Evolutionary conservation across 1,140 invertebrate genomes (phyloP).

Genomic region (Drosophila malerkotliana): DNA sequence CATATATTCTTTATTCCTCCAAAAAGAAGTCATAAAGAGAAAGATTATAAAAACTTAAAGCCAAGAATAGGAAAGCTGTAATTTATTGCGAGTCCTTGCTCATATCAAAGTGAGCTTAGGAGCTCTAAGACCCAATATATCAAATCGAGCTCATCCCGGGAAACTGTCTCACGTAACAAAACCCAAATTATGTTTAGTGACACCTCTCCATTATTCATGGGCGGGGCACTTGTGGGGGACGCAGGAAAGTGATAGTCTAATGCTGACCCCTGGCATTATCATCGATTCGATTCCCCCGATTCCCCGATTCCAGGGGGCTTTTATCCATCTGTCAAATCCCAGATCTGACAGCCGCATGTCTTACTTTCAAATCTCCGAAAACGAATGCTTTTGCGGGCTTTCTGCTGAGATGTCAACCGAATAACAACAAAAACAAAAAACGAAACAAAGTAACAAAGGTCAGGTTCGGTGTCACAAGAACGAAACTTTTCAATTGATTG

Average conservation of each 20-base stretch:
- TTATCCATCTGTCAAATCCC: slow-evolving; percentile 50
- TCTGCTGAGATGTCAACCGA: slow-evolving; percentile 54
- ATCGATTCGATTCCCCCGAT: slow-evolving; percentile 36
- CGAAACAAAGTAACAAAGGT: slow-evolving; percentile 66
- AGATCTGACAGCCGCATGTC: slow-evolving; percentile 36
- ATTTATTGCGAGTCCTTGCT: slow-evolving; percentile 24
- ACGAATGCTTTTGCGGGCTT: slow-evolving; percentile 29
- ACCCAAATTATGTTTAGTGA: slow-evolving; percentile 32
- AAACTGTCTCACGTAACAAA: slow-evolving; percentile 4
- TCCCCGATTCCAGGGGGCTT: slow-evolving; percentile 18
- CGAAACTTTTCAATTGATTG: slow-evolving; percentile 73
- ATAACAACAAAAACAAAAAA: slow-evolving; percentile 6
- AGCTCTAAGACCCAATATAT: not conserved
- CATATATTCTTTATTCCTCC: slow-evolving; percentile 25
- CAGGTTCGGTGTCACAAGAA: slow-evolving; percentile 55
- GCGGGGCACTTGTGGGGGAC: slow-evolving; percentile 51
- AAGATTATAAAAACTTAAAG: not conserved
- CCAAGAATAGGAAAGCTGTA: slow-evolving; percentile 1
- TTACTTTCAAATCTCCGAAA: slow-evolving; percentile 59
- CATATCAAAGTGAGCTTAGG: slow-evolving; percentile 15
- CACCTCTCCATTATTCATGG: slow-evolving; percentile 57
- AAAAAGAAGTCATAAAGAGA: slow-evolving; percentile 35
- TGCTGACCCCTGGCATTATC: slow-evolving; percentile 49
- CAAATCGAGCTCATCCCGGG: not conserved
- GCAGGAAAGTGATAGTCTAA: slow-evolving; percentile 34